Base-by-base conservation (phyloP, 2,113 vertebrate genomes). In the Bolborhynchus lineola region DNA sequence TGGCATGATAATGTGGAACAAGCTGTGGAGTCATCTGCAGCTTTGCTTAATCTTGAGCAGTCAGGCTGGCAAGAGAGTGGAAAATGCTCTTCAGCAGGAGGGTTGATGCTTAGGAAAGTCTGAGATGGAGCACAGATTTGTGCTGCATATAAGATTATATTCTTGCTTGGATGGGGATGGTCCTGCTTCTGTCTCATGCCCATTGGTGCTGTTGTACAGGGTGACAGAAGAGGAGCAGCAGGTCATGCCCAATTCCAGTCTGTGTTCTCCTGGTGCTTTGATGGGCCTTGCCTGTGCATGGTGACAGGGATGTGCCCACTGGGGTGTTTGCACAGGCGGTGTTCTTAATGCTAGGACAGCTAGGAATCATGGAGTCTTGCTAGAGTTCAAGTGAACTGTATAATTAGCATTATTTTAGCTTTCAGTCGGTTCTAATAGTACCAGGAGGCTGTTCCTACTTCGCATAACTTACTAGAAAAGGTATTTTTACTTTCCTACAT, bases 41-140 rank as follows among this genome's bases (percentile, higher is more conserved):
- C 57, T 72, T 85, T 86, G 52, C 89, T 67, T 93, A 35, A 75
- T 74, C 47, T 85, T 69, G 75, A 95, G 63, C 81, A 95, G 85
- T 84, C 88, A 81, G 70, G 68, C 39, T 88, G 95, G 81, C 72
- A 64, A 46, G 46, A 84, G 52, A 41, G 59, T 82, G 69, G 39
- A 82, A 75, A 83, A 53, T 17, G 41, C 60, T 77, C 46, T 91
- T 64, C 81, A 91, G 65, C 6, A 14, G 31, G 44, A 88, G 31
- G 29, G 64, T 64, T 68, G 67, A 18, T 72, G 35, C 44, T 79
- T 39, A 76, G 89, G 57, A 49, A 31, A 23, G 59, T 53, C 50
- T 68, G 57, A 77, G 62, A 2, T 62, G 28, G 24, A 63, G 52
- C 23, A 41, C 47, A 71, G 85, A 17, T 62, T 37, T 39, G 71